A percentile compares a stretch with the other conserved stretches of the same genome.
phyloP scores from a whole-genome alignment of 2,797 vertebrate species.

The Perdix hodgsoniae region DNA sequence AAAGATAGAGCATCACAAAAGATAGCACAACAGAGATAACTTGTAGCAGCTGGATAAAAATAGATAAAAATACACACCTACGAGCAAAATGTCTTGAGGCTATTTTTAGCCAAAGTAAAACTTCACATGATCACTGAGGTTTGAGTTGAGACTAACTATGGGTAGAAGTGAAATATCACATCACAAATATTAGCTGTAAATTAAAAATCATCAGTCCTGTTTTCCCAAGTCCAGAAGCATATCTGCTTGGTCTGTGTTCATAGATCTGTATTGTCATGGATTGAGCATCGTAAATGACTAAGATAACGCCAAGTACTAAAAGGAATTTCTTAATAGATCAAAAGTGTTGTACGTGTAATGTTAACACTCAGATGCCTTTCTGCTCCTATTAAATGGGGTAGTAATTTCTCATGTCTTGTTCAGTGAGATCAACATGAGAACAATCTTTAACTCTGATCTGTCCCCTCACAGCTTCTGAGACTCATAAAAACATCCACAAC shows the following conservation, averaged over 20 bases:
- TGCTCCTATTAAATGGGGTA: background rate
- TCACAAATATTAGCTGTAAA: slow-evolving; percentile 18
- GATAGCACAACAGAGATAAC: slow-evolving; percentile 33
- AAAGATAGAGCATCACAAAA: background rate
- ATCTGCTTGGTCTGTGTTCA: background rate
- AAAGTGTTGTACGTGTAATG: background rate
- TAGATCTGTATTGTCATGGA: background rate
- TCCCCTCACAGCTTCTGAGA: background rate
- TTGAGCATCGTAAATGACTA: background rate
- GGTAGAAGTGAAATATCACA: slow-evolving; percentile 33
- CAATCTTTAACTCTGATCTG: background rate
- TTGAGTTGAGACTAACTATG: background rate
- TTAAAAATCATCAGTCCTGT: background rate
- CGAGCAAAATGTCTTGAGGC: slow-evolving; percentile 15
- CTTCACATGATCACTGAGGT: background rate
- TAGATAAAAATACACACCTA: slow-evolving; percentile 32
- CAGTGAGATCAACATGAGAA: background rate
- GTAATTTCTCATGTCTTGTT: background rate
- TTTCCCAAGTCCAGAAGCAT: slow-evolving; percentile 46
- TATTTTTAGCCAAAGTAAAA: slow-evolving; percentile 62
- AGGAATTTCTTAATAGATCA: background rate
- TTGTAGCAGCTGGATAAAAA: slow-evolving; percentile 67
- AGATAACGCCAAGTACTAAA: background rate
- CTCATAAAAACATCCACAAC: background rate
- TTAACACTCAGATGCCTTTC: background rate